Base-by-base conservation (phyloP, 2,888 invertebrate species). In the Megamerina dolium region DNA sequence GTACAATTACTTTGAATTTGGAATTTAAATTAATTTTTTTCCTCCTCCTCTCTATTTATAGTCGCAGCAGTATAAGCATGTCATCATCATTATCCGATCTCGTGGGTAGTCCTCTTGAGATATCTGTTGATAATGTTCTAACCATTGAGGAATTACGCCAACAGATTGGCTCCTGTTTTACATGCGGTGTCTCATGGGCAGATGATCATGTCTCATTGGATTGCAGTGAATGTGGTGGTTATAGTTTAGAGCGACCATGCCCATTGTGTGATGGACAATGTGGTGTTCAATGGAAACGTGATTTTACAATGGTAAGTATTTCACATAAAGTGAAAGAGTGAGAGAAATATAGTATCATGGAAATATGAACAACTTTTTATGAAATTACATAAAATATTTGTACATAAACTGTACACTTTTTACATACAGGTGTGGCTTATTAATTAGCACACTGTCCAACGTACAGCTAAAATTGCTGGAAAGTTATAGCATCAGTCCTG, bases 191-290 rank as follows among this genome's bases (percentile, higher is more conserved):
- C 19, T 83, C 83, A 55, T 88, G 87, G 87, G 78, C 77, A 56
- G 83, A 85, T 60, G 80, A 82, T 57, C 85, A 87, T 65, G 82
- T 84, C 32, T 83, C 85, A 8, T 73, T 85, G 35, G 85, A 85
- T 63, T 88, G 87, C 67, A 75, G 78, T 37, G 87, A 88, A 66
- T 88, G 87, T 64, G 87, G 86, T 32, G 85, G 87, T 41, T 87
- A 85, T 62, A 81, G 84, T 43, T 73, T 86, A 60, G 76, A 80
- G 56, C 75, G 87, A 53, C 85, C 87, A 16, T 88, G 88, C 62
- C 82, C 83, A 10, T 73, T 79, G 13, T 88, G 87, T 65, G 81
- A 83, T 47, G 87, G 86, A 39, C 77, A 78, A 55, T 88, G 87
- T 65, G 79, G 77, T 49, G 75, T 78, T 39, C 70, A 75, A 37